Evolutionary conservation across 2,888 invertebrate species (phyloP).

Genomic region (Campoletis raptor): DNA sequence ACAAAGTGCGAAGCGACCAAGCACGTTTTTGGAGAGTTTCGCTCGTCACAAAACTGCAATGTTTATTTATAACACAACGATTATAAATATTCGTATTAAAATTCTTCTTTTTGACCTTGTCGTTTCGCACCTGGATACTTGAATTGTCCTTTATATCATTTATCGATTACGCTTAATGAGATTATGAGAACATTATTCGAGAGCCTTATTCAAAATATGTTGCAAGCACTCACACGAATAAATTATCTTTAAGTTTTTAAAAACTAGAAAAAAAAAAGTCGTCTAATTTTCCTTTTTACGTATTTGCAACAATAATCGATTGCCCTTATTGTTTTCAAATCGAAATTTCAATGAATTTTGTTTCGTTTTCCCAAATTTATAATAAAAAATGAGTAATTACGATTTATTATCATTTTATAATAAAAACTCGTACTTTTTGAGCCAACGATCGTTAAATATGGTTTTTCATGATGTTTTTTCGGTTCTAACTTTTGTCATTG

Average conservation of each 20-base stretch:
- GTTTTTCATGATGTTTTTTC: not conserved
- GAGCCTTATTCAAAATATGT: constrained; percentile 64
- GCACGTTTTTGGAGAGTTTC: constrained; percentile 31
- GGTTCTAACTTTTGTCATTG: not conserved
- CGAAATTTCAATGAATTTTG: not conserved
- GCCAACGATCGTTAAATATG: not conserved
- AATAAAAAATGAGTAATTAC: not conserved
- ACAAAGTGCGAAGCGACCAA: constrained; percentile 52
- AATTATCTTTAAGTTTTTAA: not conserved
- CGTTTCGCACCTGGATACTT: constrained; percentile 44
- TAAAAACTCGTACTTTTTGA: not conserved
- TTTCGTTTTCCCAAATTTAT: no score
- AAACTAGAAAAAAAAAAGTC: not conserved
- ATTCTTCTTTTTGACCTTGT: constrained; percentile 38
- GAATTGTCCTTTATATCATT: constrained; percentile 44
- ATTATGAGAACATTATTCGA: constrained; percentile 75
- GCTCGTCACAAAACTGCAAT: not conserved
- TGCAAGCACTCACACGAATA: constrained; percentile 24
- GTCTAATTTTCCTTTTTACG: not conserved
- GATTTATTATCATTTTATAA: not conserved
- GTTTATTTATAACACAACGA: not conserved
- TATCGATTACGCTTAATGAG: constrained; percentile 70
- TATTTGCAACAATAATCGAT: not conserved
- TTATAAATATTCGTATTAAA: constrained; percentile 46
- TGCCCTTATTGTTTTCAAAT: not conserved